Evolutionary conservation across 1,140 invertebrate species (phyloP), one percentile per base, ranked within the genome.

Genomic region (Brachionus angularis): DNA sequence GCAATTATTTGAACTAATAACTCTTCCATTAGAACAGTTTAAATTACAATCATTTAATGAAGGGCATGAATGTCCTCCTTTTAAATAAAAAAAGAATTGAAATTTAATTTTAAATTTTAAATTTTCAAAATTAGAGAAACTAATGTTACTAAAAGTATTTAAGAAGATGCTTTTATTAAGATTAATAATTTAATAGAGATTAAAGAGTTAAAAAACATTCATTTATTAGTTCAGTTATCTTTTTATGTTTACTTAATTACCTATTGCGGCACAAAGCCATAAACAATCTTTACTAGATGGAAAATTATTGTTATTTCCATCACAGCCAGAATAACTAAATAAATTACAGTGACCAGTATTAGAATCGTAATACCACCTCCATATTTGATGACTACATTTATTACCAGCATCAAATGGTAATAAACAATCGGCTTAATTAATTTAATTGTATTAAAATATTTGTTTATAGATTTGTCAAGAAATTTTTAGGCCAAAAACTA

Each of bases 311-410:
- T 61, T 53, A 71, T 71, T 71, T 21, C 70, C 70, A 18, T 53
- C 29, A 71, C 70, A 71, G 7, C 81, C 81, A 14, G 78, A 75
- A 73, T 82, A 82, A 3, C 75, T 76, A 72, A 84, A 83, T 27
- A 70, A 73, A 18, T 78, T 55, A 73, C 82, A 83, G 27, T 75
- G 72, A 29, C 77, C 76, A 8, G 78, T 80, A 29, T 76, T 71
- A 16, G 76, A 62, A 72, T 83, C 78, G 44, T 70, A 67, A 47
- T 67, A 67, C 42, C 47, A 67, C 23, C 44, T 46, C 62, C 62
- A 67, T 14, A 67, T 47, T 47, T 67, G 62, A 21, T 27, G 18
- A 67, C 31, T 67, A 46, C 62, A 67, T 50, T 67, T 67, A 47
- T 67, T 31, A 18, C 62, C 62, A 46, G 31, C 36, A 25, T 67